phyloP scores from a whole-genome alignment of 2,113 vertebrate species.

The Oryzias celebensis region DNA sequence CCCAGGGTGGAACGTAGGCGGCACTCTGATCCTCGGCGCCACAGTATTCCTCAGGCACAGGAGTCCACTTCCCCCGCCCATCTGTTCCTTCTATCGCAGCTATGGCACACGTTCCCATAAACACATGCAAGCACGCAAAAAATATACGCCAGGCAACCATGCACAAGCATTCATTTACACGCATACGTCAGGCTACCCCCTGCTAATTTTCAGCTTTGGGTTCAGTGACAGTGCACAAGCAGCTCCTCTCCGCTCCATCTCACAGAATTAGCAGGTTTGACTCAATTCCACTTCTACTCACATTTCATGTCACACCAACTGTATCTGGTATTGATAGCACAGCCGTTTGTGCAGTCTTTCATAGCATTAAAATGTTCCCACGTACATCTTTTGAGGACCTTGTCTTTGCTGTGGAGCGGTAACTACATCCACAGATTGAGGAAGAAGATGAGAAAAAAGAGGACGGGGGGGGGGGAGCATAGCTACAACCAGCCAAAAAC shows the following conservation, averaged over 20 bases:
- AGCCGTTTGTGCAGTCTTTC: conserved; percentile 28
- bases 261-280: conserved; percentile 54
- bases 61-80: conserved; percentile 79
- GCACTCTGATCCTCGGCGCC: conserved; percentile 74
- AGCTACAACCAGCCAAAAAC: conserved; percentile 45
- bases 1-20: conserved; percentile 78
- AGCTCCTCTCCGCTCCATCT: conserved; percentile 41
- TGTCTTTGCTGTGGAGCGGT: conserved; percentile 20
- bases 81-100: conserved; percentile 71
- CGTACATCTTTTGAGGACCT: conserved; percentile 8
- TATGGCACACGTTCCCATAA: conserved; percentile 55
- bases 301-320: conserved; percentile 28
- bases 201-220: conserved; percentile 46
- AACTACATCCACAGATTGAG: conserved; percentile 31
- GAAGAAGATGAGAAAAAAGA: conserved; percentile 15
- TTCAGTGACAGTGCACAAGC: conserved; percentile 58
- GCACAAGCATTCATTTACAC: conserved; percentile 28
- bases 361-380: conserved; percentile 35
- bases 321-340: conserved; percentile 22
- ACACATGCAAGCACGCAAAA: conserved; percentile 37
- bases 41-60: conserved; percentile 76
- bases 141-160: conserved; percentile 43
- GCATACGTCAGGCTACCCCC: conserved; percentile 56
- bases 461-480: background rate
- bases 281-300: conserved; percentile 29